Conservation (phyloP, 2,888 invertebrate genomes). For the Pyrrhosoma nymphula region DNA sequence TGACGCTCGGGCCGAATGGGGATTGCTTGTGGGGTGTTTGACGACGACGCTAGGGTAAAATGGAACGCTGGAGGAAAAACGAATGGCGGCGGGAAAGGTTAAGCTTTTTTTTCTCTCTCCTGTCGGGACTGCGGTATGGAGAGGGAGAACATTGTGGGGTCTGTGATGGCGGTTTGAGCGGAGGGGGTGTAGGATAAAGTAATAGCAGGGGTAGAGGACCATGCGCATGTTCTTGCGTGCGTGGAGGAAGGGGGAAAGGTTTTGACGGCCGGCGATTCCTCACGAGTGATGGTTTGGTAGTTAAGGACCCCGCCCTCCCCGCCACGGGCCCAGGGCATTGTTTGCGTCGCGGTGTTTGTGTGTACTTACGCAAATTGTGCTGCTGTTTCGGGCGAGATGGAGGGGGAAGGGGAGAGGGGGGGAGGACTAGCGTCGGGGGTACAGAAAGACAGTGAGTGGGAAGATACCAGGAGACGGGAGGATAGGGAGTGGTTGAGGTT, state of each 20-base stretch:
- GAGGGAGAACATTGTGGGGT: neutral
- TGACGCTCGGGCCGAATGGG: constrained; percentile 47
- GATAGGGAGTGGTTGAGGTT: too few relatives aligned
- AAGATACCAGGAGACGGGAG: neutral
- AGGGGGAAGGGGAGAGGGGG: neutral
- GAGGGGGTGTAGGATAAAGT: neutral
- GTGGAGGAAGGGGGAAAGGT: neutral
- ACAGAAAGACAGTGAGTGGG: neutral
- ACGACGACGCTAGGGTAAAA: constrained; percentile 42
- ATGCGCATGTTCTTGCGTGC: neutral
- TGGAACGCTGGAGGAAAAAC: constrained; percentile 9
- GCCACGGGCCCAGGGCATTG: neutral
- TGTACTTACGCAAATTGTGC: constrained; percentile 63
- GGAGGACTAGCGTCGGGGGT: neutral
- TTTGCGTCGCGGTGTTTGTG: constrained; percentile 48
- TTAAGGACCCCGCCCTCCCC: neutral
- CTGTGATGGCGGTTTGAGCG: neutral
- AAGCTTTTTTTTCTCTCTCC: neutral
- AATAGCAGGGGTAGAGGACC: neutral
- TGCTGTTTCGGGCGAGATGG: constrained; percentile 5
- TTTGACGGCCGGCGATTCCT: constrained; percentile 33
- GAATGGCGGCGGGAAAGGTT: neutral
- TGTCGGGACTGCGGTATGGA: neutral
- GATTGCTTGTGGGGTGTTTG: constrained; percentile 39
- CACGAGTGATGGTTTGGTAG: constrained; percentile 40